These are phyloP conservation scores for Mechanitis messenoides DNA, from an alignment of 2,888 invertebrate genomes.

Conservation along the genomic window DNA sequence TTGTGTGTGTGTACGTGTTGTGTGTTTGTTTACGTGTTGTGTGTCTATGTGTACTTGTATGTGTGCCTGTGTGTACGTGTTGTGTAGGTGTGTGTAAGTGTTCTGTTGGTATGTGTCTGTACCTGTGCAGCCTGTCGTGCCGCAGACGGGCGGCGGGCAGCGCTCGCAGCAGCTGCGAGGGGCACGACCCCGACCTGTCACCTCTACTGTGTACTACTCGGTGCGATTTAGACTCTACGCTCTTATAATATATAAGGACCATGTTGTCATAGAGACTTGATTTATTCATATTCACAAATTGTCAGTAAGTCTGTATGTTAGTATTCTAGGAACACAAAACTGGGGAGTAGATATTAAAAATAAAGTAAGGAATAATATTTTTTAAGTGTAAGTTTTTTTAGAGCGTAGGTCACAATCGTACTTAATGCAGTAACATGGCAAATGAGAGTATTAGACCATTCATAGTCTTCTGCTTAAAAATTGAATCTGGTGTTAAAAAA, in stretches of 20 bases:
- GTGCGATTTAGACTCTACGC: constrained; percentile 7
- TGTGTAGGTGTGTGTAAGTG: constrained; percentile 33
- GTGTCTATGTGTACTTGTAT: neutral
- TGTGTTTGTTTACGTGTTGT: neutral
- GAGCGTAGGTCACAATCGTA: constrained; percentile 7
- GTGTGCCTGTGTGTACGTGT: neutral
- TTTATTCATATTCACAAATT: neutral
- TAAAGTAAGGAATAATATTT: no score
- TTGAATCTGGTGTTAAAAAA: no score
- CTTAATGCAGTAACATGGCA: constrained; percentile 2
- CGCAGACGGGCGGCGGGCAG: constrained; percentile 58
- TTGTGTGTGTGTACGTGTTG: constrained; percentile 66
- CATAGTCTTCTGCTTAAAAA: neutral
- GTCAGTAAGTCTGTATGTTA: neutral
- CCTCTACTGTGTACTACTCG: constrained; percentile 26
- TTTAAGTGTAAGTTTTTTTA: neutral
- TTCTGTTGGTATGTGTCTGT: constrained; percentile 79
- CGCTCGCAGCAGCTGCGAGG: constrained; percentile 89
- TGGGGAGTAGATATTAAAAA: neutral
- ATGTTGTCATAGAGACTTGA: neutral
- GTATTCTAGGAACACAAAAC: neutral
- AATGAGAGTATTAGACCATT: constrained; percentile 10
- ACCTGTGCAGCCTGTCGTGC: constrained; percentile 24
- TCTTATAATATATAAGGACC: neutral
- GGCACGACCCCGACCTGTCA: constrained; percentile 92